Base-by-base conservation (phyloP, 2,888 invertebrate species). In the Acanthosoma haemorrhoidale region DNA sequence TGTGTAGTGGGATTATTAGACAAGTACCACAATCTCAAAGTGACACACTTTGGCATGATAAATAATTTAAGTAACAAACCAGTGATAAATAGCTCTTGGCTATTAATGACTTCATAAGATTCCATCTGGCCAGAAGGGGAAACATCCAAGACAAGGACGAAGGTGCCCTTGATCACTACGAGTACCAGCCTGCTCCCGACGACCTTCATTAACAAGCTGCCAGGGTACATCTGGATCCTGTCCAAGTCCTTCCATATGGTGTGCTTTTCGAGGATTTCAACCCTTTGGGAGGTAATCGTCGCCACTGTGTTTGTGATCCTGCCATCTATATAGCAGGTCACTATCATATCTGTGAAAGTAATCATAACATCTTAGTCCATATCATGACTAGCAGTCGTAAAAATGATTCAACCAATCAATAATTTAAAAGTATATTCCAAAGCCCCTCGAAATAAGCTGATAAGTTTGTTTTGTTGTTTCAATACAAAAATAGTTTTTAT, bases 231-330 rank as follows among this genome's bases (percentile, higher is more conserved):
- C 13, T 68, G 66, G 4, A 74, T 63, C 9, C 39, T 61, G 57
- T 74, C 74, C 9, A 59, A 57, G 21, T 74, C 73, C 3, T 59
- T 58, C 74, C 74, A 74, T 3, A 73, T 59, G 8, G 58, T 32
- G 41, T 39, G 29, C 15, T 32, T 38, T 29, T 51, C 51, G 13
- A 59, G 31, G 11, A 68, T 34, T 36, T 60, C 51, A 5, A 51
- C 38, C 0, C 43, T 61, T 25, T 72, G 70, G 3, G 61, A 0
- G 18, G 15, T 70, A 15, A 72, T 34, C 11, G 41, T 32, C 16
- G 67, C 25, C n/a, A 60, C 34, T 15, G 69, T 39, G 13, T 51
- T 68, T 15, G 34, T n/a, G 13, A 71, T 69, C 43, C 15, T 64
- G 1, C 71, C 71, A 66, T 68, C 59, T 3, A 68, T 8, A 34